Base-by-base conservation (phyloP, 1,140 invertebrate genomes). In the Bombus balteatus region DNA sequence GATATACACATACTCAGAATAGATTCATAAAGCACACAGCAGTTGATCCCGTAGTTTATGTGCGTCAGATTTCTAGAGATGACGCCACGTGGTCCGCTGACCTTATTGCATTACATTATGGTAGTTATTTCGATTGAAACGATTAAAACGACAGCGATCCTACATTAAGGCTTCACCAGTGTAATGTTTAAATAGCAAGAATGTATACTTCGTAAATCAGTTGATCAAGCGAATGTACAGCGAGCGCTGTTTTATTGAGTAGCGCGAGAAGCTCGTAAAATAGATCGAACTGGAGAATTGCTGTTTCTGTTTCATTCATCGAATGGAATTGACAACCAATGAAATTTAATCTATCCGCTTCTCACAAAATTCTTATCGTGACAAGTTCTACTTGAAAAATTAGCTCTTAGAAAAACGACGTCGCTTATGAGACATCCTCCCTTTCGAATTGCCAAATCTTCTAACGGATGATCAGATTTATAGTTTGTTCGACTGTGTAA, bases 81-180 rank as follows among this genome's bases (percentile, higher is more conserved):
- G 78, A 81, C 78, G 66, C 78, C 78, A 81, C 78, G 66, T 81
- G 66, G 78, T 57, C 66, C n/a, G 66, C 53, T 81, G 68, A 81
- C 34, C 47, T 81, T 59, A 81, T 81, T 66, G 22, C 47, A 39
- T 73, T 41, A 72, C 41, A 73, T 72, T 72, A 72, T 28, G 12
- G 25, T n/a, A 59, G 28, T 72, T 81, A 73, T 57, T 72, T 72
- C 34, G n/a, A 59, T 81, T 81, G 79, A 59, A 71, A 53, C n/a
- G 34, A 81, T 71, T 71, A 43, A 81, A 81, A 71, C 25, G 66
- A 81, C 37, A 39, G 78, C 57, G 22, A 71, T 71, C 9, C 9
- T n/a, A 10, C 47, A 15, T 18, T 28, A 2, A 1, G 25, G 28
- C 10, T 15, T 80, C 12, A 2, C 32, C 28, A 25, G 3, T 34